Evolutionary conservation across 2,888 invertebrate species (phyloP).

Genomic region (Lasioglossum marginatum): DNA sequence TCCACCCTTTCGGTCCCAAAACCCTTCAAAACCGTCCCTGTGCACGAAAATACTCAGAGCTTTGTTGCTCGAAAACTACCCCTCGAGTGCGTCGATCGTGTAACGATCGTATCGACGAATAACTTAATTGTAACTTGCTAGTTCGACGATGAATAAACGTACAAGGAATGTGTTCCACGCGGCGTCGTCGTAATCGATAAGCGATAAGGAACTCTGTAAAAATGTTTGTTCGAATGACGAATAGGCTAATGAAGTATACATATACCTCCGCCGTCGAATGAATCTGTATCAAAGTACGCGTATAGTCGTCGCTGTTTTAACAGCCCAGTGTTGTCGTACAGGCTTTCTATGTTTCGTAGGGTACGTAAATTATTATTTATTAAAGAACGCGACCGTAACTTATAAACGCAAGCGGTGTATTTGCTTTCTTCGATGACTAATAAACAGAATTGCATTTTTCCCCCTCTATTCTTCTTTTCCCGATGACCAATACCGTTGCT

Average conservation of each 20-base stretch:
- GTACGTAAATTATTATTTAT: constrained; percentile 80
- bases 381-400: constrained; percentile 65
- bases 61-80: not conserved
- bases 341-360: constrained; percentile 49
- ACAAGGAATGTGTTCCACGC: constrained; percentile 1
- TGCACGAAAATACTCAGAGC: constrained; percentile 7
- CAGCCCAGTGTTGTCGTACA: constrained; percentile 38
- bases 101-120: not conserved
- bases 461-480: not conserved
- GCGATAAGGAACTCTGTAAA: constrained; percentile 26
- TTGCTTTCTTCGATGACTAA: constrained; percentile 51
- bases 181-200: constrained; percentile 11
- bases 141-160: not conserved
- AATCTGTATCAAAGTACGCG: constrained; percentile 30
- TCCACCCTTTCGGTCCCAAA: not conserved
- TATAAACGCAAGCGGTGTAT: constrained; percentile 61
- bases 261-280: constrained; percentile 42
- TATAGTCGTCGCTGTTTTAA: constrained; percentile 27
- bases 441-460: constrained; percentile 50
- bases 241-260: constrained; percentile 37
- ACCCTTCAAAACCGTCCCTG: not conserved
- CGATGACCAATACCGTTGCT: not conserved
- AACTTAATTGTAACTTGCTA: constrained; percentile 9
- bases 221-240: constrained; percentile 9
- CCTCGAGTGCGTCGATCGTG: no score